Conservation (phyloP, 1,140 invertebrate species). For the Sipha flava region DNA sequence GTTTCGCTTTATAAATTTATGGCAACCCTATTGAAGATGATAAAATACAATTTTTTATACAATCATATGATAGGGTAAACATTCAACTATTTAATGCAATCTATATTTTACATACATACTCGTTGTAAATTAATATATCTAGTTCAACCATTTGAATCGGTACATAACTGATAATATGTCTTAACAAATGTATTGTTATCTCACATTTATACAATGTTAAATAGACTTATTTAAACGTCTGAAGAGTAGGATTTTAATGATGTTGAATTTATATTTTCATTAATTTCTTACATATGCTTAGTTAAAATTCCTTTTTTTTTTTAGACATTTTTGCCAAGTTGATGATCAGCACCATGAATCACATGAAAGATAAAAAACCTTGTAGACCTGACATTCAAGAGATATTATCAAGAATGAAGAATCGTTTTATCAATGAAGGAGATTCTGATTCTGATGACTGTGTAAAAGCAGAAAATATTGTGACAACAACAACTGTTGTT, state of each 20-base stretch:
- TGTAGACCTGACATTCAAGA: constrained; percentile 20
- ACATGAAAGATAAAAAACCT: constrained; percentile 8
- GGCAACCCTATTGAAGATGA: no score
- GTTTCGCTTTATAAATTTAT: no score
- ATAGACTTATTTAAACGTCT: no score
- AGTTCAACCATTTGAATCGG: no score
- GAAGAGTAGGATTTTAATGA: background rate
- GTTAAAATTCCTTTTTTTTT: background rate
- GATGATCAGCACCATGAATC: background rate
- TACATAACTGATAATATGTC: background rate
- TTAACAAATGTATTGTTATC: background rate
- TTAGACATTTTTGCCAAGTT: background rate
- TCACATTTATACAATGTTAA: background rate
- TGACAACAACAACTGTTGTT: background rate
- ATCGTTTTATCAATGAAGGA: background rate
- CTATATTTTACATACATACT: no score
- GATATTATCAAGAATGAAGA: constrained; percentile 26
- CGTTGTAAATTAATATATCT: no score
- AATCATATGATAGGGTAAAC: no score
- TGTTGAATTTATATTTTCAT: background rate
- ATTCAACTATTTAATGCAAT: no score
- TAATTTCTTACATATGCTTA: no score
- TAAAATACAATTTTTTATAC: no score
- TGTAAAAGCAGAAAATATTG: background rate
- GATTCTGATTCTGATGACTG: background rate